Conservation (phyloP, 2,888 invertebrate species). For the Deroplatys truncata region DNA sequence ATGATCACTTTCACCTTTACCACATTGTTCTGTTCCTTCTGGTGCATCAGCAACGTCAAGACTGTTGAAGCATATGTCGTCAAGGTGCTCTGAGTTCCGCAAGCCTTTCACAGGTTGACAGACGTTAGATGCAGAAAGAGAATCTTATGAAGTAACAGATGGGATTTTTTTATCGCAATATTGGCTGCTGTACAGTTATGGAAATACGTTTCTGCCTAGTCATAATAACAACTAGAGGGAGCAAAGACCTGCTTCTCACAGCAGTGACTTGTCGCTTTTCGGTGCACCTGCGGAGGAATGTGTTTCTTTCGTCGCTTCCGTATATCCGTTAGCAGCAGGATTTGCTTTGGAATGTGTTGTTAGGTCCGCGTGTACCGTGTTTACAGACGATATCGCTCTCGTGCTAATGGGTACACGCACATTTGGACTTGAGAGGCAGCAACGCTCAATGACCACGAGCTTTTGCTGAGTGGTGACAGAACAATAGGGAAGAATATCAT, state of each 20-base stretch:
- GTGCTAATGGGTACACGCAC: not conserved
- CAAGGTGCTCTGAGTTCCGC: too few relatives aligned
- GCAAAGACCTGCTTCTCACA: not conserved
- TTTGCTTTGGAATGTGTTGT: not conserved
- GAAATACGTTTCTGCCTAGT: not conserved
- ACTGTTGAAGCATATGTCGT: too few relatives aligned
- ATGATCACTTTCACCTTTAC: too few relatives aligned
- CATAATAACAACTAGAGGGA: not conserved
- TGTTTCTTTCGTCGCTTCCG: not conserved
- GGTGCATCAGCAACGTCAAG: too few relatives aligned
- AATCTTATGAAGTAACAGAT: not conserved
- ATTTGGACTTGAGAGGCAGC: too few relatives aligned
- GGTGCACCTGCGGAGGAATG: not conserved
- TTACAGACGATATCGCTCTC: not conserved
- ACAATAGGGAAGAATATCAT: too few relatives aligned
- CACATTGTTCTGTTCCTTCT: too few relatives aligned
- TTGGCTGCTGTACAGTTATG: not conserved
- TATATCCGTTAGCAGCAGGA: not conserved
- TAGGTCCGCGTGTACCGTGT: not conserved
- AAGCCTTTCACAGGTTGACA: not conserved
- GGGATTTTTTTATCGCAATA: not conserved
- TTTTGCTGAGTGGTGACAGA: too few relatives aligned
- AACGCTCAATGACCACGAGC: too few relatives aligned
- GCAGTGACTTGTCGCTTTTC: not conserved
- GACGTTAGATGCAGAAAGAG: not conserved